Conservation (phyloP, 2,797 vertebrate species). For the Muraenolepis orangiensis region DNA sequence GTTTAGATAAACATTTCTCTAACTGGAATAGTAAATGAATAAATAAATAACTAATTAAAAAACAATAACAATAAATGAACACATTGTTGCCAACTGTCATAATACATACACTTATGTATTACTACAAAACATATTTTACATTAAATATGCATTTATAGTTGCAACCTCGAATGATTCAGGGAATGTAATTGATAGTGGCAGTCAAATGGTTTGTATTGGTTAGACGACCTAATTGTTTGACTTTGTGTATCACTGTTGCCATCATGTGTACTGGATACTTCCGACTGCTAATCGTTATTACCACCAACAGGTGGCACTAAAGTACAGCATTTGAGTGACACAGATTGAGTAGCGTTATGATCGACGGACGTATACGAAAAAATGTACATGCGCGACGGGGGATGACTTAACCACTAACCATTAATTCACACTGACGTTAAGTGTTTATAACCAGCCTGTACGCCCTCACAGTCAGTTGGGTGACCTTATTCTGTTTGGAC, state of each 20-base stretch:
- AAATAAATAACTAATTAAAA: neutral
- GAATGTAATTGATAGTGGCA: neutral
- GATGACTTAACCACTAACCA: neutral
- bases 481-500: neutral
- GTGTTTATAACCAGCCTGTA: neutral
- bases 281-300: neutral
- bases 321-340: neutral
- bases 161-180: neutral
- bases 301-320: slow-evolving; percentile 33
- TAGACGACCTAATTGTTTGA: too few species aligned
- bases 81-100: neutral
- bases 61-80: neutral
- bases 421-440: neutral
- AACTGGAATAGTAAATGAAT: neutral
- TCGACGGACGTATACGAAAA: neutral
- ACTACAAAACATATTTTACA: neutral
- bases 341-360: neutral
- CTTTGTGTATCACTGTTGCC: too few species aligned
- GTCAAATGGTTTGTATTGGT: neutral
- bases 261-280: neutral
- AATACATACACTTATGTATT: neutral
- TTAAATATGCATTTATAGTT: neutral
- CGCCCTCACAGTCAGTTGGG: neutral
- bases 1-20: neutral
- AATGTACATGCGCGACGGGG: neutral